These are phyloP conservation scores for Tenthredo amoena DNA, from an alignment of 2,888 invertebrate genomes.

Conservation along the genomic window DNA sequence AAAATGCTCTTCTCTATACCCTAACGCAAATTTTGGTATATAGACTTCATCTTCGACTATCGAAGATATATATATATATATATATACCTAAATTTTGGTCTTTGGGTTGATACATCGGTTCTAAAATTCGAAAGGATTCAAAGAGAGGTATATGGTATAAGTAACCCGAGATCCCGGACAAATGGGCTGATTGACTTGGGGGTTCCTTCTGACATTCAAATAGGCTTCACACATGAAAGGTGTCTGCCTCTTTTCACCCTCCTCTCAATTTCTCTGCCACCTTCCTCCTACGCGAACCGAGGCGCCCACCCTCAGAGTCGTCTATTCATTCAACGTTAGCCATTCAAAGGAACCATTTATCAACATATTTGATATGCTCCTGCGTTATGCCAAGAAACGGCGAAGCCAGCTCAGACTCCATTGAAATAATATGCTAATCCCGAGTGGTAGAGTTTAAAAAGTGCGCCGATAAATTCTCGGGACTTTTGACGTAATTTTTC, in stretches of 20 bases:
- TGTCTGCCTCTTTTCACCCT: constrained; percentile 59
- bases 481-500: constrained; percentile 77
- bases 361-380: constrained; percentile 77
- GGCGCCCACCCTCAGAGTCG: constrained; percentile 61
- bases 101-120: neutral
- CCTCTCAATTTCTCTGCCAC: constrained; percentile 45
- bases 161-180: constrained; percentile 46
- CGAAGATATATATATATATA: constrained; percentile 1
- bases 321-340: constrained; percentile 66
- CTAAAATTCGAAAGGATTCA: constrained; percentile 46
- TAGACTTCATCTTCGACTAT: neutral
- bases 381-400: constrained; percentile 61
- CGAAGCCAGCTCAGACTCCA: constrained; percentile 59
- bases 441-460: constrained; percentile 77
- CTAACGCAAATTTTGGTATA: neutral
- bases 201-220: constrained; percentile 75
- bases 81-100: neutral
- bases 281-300: constrained; percentile 13
- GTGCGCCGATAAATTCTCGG: constrained; percentile 77
- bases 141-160: constrained; percentile 9
- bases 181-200: constrained; percentile 56
- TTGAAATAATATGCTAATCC: constrained; percentile 78
- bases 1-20: neutral
- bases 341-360: constrained; percentile 77
- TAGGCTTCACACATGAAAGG: constrained; percentile 67